Evolutionary conservation across 2,113 vertebrate genomes (phyloP), one percentile per base, ranked within the genome.

Genomic region (Sialia sialis): DNA sequence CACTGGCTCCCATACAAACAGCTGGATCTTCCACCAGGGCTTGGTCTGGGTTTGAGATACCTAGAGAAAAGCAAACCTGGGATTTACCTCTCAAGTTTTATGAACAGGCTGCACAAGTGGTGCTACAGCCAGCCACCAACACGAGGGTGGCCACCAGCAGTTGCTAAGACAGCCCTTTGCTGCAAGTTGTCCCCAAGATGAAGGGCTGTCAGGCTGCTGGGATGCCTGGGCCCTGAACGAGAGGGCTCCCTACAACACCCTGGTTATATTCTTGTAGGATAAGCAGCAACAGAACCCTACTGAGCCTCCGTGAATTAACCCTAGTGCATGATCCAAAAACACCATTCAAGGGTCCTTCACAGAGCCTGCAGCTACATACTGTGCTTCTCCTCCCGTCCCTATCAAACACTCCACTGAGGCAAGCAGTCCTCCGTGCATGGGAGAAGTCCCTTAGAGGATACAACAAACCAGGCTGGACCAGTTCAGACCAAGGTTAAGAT

Each of bases 1-100:
- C 87, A 99, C 98, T 0, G 99, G 99, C 92, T 99, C 99, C 99
- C 99, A 99, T 13, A 99, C 97, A 36, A 99, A 99, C 63, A 99
- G 88, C 77, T 99, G 98, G 92, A 98, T 98, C 97, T 98, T 99
- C 99, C 99, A 99, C 99, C 99, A 99, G 10, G 99, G 99, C 85
- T 97, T 98, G 74, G 97, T 97, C 41, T 98, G 98, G 15, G 89
- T 97, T 93, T 98, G 98, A 27, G 97, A 98, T 4, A 96, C 98
- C 99, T 99, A 90, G 34, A 89, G 54, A 29, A 84, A 91, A 88
- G 39, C n/a, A 91, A 81, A 89, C 10, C 36, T 58, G 60, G 1
- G 2, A 36, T 72, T 81, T 51, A 69, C 14, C n/a, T 34, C 67
- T 54, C 3, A 0, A 32, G 22, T 10, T 91, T 70, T 23, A 36